phyloP scores from a whole-genome alignment of 2,113 vertebrate genomes.

The Panthera leo region DNA sequence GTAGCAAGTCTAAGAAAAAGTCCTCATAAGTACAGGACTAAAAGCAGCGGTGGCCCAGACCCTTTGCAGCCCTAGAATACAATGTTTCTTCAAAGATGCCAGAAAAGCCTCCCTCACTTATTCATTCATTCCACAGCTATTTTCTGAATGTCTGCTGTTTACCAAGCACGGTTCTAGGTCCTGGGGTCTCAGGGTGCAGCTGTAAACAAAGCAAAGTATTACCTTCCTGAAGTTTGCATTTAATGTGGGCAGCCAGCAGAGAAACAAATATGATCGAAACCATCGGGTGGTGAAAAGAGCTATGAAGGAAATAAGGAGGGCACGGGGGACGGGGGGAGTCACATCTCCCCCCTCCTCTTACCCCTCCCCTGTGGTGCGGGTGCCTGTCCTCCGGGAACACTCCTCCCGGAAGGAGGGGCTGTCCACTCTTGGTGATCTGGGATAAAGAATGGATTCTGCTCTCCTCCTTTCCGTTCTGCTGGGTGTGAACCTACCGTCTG shows the following conservation, averaged over 20 bases:
- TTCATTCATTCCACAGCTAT: background rate
- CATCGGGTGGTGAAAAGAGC: background rate
- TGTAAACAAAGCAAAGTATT: background rate
- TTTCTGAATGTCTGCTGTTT: background rate
- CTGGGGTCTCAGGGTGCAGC: background rate
- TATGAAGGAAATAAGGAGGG: background rate
- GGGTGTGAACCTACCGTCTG: no score
- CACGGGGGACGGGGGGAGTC: rapidly evolving
- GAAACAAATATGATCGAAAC: no score
- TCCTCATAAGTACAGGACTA: background rate
- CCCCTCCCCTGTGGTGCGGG: rapidly evolving
- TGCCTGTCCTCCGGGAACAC: rapidly evolving
- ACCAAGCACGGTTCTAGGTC: background rate
- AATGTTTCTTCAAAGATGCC: slow-evolving; percentile 7
- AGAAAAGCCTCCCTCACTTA: background rate
- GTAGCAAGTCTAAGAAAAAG: background rate
- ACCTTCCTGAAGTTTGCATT: background rate
- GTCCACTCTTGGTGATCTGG: background rate
- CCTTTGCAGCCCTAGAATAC: slow-evolving; percentile 21
- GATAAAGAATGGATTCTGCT: background rate
- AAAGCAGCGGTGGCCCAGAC: background rate
- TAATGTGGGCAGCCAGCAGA: background rate
- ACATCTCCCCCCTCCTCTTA: background rate
- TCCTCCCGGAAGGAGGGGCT: background rate
- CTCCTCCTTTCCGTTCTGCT: background rate